Percentiles rank a stretch among this genome's conserved stretches.
Evolutionary conservation across 2,797 vertebrate species (phyloP).

Genomic region (Pantherophis alleghaniensis): DNA sequence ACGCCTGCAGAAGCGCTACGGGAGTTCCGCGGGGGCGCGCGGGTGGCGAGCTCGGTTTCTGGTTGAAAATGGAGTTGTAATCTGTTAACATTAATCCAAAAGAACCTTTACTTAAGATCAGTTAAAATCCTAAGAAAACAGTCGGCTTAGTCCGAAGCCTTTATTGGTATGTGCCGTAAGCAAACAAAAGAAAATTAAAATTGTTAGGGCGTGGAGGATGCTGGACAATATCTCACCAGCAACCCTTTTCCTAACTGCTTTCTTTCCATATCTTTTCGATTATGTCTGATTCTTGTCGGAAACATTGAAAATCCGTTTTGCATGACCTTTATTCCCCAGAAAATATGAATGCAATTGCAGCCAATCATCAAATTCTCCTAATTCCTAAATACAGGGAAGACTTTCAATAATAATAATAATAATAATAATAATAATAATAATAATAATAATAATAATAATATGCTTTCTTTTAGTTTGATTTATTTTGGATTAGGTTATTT

Average conservation of each 20-base stretch:
- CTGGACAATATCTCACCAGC: not conserved
- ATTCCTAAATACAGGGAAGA: not conserved
- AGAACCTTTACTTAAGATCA: not conserved
- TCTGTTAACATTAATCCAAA: not conserved
- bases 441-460: not conserved
- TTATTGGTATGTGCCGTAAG: not conserved
- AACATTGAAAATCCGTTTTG: not conserved
- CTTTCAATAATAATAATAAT: not conserved
- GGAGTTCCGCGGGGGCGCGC: not conserved
- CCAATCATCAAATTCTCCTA: not conserved
- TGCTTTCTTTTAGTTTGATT: not conserved
- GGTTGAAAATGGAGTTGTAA: not conserved
- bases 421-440: not conserved
- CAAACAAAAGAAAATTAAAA: not conserved
- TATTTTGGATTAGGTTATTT: not conserved
- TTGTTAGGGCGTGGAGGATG: not conserved
- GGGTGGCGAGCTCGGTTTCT: not conserved
- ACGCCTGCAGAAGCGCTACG: too few species aligned
- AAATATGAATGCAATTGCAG: not conserved
- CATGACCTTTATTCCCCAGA: not conserved
- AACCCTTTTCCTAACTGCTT: not conserved
- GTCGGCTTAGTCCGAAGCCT: not conserved
- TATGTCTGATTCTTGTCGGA: not conserved
- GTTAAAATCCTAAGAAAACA: not conserved
- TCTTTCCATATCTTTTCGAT: not conserved